Conservation (phyloP, 2,888 invertebrate genomes). For the Philereme vetulata region DNA sequence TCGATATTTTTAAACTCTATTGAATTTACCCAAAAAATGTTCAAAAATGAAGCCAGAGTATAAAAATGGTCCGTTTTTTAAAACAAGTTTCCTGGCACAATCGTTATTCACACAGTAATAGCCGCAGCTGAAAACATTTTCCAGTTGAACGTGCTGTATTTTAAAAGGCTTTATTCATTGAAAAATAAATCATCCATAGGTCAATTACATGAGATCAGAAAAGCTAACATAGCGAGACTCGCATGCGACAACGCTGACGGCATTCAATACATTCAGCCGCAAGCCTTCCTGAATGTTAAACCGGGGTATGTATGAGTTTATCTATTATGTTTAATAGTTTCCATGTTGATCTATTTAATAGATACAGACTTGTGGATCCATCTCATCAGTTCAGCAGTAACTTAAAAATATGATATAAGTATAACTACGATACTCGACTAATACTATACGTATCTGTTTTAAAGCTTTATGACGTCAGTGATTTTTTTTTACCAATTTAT, state of each 20-base stretch:
- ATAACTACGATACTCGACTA: no score
- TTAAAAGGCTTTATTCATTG: slow-evolving; percentile 32
- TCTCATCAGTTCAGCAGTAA: no score
- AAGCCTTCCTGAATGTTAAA: slow-evolving; percentile 58
- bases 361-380: background rate
- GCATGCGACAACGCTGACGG: slow-evolving; percentile 68
- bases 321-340: slow-evolving; percentile 27
- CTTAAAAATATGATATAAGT: no score
- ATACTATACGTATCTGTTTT: no score
- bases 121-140: slow-evolving; percentile 35
- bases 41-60: slow-evolving; percentile 26
- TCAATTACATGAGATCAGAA: slow-evolving; percentile 64
- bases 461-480: no score
- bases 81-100: slow-evolving; percentile 33
- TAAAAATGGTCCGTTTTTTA: slow-evolving; percentile 29
- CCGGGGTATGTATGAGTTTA: slow-evolving; percentile 47
- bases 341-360: background rate
- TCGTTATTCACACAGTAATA: slow-evolving; percentile 39
- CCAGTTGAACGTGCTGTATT: slow-evolving; percentile 30
- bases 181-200: slow-evolving; percentile 46
- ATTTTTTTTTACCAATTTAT: no score
- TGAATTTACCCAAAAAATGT: slow-evolving; percentile 16
- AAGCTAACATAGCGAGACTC: slow-evolving; percentile 65
- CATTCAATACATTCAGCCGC: slow-evolving; percentile 65
- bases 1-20: slow-evolving; percentile 10